Conservation (phyloP, 2,888 invertebrate genomes). For the Thymelicus sylvestris region DNA sequence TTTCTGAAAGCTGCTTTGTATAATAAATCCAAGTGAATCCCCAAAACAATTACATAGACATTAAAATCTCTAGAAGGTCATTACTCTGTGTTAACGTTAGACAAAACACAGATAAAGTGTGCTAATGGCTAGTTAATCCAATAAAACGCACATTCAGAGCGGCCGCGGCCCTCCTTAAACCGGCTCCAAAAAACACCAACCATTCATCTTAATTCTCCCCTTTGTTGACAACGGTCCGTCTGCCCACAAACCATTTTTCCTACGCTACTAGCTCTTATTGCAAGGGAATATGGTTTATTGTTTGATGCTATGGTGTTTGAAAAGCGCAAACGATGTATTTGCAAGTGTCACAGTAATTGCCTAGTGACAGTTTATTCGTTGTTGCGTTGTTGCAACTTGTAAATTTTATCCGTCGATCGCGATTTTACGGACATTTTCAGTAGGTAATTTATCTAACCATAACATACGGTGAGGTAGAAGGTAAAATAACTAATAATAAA, state of each 20-base stretch:
- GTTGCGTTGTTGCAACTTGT: constrained; percentile 15
- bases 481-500: no score
- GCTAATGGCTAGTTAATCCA: constrained; percentile 58
- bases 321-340: background rate
- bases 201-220: constrained; percentile 41
- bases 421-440: no score
- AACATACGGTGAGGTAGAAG: no score
- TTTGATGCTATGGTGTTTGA: background rate
- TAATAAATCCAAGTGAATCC: no score
- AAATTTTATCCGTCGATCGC: background rate
- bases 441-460: no score
- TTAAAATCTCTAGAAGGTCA: background rate
- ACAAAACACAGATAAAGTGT: constrained; percentile 44
- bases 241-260: background rate
- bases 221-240: constrained; percentile 27
- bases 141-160: constrained; percentile 47
- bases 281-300: background rate
- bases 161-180: constrained; percentile 25
- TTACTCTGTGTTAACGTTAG: constrained; percentile 28
- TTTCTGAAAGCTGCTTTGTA: no score
- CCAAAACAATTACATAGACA: no score
- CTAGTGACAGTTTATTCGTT: constrained; percentile 26
- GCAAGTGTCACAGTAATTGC: constrained; percentile 19
- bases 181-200: constrained; percentile 35
- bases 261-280: constrained; percentile 6